Base-by-base conservation (phyloP, 1,140 invertebrate species). In the Platyscapa corneri region DNA sequence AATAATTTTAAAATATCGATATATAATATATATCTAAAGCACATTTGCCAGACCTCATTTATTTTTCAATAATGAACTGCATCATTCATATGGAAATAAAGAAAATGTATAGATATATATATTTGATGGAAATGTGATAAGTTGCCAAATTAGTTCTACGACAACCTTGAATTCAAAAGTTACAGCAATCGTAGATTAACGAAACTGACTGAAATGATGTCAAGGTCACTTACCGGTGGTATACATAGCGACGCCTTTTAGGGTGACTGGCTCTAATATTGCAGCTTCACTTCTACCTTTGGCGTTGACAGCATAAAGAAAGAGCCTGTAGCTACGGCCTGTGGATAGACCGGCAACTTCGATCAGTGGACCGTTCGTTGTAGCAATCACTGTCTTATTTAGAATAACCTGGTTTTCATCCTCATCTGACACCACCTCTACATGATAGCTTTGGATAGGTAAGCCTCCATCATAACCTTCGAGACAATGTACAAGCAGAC, bases 401-500 rank as follows among this genome's bases (percentile, higher is more conserved):
- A 88, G 27, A 7, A 91, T 60, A 34, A 90, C 86, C 56, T 86
- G 79, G 67, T 86, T 85, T 80, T 79, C 84, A 10, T 88, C 89
- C 37, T 92, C 91, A 37, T 92, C 90, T 75, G 92, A 83, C 37
- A 96, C 94, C 5, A 97, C 94, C 88, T 97, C 96, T 92, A 97
- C 94, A 67, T 97, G 94, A 90, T 97, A 98, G 81, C 94, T 95
- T 91, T 97, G 96, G 27, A 92, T 90, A 10, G 96, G 96, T 49
- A 97, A 93, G 5, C 97, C 97, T 70, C 97, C 97, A 89, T 97
- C 96, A 92, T 97, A 98, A 80, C 97, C 96, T 91, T 97, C 96
- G 42, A 95, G 94, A 89, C 97, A 98, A 67, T 96, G 95, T 7
- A 97, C 96, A 89, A 96, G 94, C 78, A 98, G 89, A 6, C 92